Evolutionary conservation across 2,797 vertebrate species (phyloP), one percentile per base, ranked within the genome.

Genomic region (Anableps anableps): DNA sequence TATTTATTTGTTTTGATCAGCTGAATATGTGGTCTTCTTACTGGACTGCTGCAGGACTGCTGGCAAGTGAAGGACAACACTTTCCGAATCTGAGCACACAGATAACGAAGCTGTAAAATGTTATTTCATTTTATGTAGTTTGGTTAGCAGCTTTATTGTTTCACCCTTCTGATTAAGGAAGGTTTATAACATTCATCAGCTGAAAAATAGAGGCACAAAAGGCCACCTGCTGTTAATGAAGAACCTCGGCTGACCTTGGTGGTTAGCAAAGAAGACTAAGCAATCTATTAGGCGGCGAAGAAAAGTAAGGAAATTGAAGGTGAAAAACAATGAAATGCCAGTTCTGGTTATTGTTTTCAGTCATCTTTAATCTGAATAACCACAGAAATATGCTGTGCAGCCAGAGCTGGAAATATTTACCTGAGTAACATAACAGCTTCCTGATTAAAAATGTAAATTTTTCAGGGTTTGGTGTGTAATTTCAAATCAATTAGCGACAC

Each of bases 71-170:
- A 92, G 88, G 91, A 72, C 88, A 16, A 84, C 51, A 72, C 8
- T 77, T 14, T 80, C 64, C 78, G 80, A 86, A 74, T 80, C 76
- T 13, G 79, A 90, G 86, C 88, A 80, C 85, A 78, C 29, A 50
- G 81, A 85, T 92, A 90, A 91, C 87, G 81, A 91, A 85, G 64
- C 87, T 48, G 88, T 93, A 89, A 92, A 93, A 80, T 85, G 86
- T 86, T 75, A 53, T 29, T 83, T 75, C 1, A 7, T 47, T 74
- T 55, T 71, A 80, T 53, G 55, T 45, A 78, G 83, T 58, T 82
- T 82, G 76, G 74, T 86, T 78, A 88, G 81, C 81, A 82, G 85
- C 77, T 90, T 91, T 85, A 89, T 92, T 58, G 87, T 86, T 91
- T 88, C 74, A 86, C 68, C 88, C 73, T 86, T 86, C 64, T 86